Conservation (phyloP, 2,113 vertebrate genomes). For the Opisthocomus hoazin region DNA sequence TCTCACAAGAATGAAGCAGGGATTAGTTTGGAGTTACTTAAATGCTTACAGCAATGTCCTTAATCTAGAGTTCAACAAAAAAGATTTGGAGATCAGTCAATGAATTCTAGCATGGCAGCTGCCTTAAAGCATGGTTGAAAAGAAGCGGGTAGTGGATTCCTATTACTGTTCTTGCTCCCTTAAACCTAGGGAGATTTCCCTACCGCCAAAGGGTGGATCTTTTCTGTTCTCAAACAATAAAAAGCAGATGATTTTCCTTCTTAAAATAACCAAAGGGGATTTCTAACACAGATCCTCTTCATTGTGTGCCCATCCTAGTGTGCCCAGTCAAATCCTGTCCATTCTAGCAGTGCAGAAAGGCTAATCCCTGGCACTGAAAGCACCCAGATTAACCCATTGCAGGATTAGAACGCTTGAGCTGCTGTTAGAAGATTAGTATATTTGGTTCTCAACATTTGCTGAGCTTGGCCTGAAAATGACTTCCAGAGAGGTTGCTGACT, state of each 20-base stretch:
- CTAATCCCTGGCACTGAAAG: slow-evolving; percentile 17
- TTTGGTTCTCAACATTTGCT: not conserved
- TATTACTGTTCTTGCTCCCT: not conserved
- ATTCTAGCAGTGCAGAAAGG: not conserved
- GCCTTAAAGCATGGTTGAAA: not conserved
- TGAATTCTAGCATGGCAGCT: not conserved
- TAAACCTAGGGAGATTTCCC: not conserved
- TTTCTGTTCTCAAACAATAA: not conserved
- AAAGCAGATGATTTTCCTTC: slow-evolving; percentile 21
- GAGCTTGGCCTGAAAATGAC: not conserved
- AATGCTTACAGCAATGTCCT: not conserved
- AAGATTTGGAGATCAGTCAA: not conserved
- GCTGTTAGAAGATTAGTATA: not conserved
- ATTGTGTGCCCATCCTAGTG: not conserved
- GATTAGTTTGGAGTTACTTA: not conserved
- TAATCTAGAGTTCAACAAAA: not conserved
- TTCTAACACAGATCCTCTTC: slow-evolving; percentile 3
- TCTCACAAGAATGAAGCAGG: not conserved
- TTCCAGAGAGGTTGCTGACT: not conserved
- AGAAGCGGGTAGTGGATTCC: not conserved
- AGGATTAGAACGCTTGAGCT: slow-evolving; percentile 22
- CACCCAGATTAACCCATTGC: slow-evolving; percentile 6
- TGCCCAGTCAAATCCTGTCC: not conserved
- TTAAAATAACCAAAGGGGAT: not conserved
- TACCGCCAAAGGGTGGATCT: not conserved